A percentile compares a stretch with the other conserved stretches of the same genome.
Evolutionary conservation across 2,113 vertebrate species (phyloP).

Genomic region (Osmerus mordax): DNA sequence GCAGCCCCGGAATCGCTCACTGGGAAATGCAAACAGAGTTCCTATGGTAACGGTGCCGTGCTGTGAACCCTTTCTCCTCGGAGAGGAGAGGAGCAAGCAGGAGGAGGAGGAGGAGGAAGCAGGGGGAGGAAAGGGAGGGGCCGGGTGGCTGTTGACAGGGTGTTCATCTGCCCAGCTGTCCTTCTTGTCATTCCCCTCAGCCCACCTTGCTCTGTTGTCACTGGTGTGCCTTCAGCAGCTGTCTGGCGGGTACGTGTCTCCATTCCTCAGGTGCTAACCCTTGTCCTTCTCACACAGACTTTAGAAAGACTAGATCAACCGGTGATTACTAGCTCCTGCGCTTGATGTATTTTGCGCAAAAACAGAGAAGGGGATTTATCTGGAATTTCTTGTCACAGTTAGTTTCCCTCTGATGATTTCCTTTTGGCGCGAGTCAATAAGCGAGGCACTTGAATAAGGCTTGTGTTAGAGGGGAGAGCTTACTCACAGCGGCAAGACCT

Average conservation of each 20-base stretch:
- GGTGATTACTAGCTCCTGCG: no score
- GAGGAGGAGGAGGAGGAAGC: constrained; percentile 17
- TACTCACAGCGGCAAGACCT: background rate
- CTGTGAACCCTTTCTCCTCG: constrained; percentile 55
- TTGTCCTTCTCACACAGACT: background rate
- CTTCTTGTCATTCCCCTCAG: constrained; percentile 16
- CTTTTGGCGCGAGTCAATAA: no score
- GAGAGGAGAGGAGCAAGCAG: constrained; percentile 12
- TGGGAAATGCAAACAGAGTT: constrained; percentile 80
- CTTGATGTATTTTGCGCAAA: no score
- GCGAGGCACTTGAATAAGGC: background rate
- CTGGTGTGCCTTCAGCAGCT: constrained; percentile 6
- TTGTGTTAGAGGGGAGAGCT: background rate
- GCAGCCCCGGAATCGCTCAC: constrained; percentile 60
- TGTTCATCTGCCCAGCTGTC: constrained; percentile 31
- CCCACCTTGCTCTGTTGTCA: constrained; percentile 2
- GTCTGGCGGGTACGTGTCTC: constrained; percentile 1
- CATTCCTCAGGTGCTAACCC: constrained; percentile 17
- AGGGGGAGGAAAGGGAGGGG: constrained; percentile 27
- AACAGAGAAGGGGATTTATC: no score
- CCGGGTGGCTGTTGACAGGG: constrained; percentile 13
- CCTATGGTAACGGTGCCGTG: constrained; percentile 66
- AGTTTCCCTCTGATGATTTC: no score
- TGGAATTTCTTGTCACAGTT: no score
- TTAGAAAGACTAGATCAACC: no score